These are phyloP conservation scores for Podocnemis expansa DNA, from an alignment of 2,113 vertebrate genomes.

Conservation along the genomic window DNA sequence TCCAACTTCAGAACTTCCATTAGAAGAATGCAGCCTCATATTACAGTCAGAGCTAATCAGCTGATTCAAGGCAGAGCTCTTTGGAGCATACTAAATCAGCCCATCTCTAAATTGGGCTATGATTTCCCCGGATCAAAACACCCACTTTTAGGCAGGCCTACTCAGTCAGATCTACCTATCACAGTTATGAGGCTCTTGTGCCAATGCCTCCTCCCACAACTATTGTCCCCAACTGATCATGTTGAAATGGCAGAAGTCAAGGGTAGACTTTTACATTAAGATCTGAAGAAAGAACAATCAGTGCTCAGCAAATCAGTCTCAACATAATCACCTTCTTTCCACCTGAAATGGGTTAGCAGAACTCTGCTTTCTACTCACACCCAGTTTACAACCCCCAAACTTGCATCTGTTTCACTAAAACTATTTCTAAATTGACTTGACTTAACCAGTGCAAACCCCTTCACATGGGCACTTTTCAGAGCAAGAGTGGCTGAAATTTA, in stretches of 20 bases:
- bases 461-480: not conserved
- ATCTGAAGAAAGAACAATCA: not conserved
- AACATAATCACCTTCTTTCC: not conserved
- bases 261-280: not conserved
- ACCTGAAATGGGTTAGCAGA: not conserved
- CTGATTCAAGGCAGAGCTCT: not conserved
- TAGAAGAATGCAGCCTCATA: not conserved
- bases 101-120: not conserved
- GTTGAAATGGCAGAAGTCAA: not conserved
- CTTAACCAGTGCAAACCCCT: not conserved
- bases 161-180: not conserved
- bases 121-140: not conserved
- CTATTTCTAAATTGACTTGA: not conserved
- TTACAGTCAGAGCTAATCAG: not conserved
- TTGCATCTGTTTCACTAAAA: not conserved
- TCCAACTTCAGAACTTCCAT: not conserved
- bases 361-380: not conserved
- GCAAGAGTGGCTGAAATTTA: not conserved
- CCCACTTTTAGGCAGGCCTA: not conserved
- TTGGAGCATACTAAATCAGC: accelerated
- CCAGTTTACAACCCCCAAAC: not conserved
- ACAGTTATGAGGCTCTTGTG: not conserved
- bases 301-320: not conserved
- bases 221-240: not conserved
- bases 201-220: not conserved